Evolutionary conservation across 2,113 vertebrate species (phyloP).

Genomic region (Scalopus aquaticus): DNA sequence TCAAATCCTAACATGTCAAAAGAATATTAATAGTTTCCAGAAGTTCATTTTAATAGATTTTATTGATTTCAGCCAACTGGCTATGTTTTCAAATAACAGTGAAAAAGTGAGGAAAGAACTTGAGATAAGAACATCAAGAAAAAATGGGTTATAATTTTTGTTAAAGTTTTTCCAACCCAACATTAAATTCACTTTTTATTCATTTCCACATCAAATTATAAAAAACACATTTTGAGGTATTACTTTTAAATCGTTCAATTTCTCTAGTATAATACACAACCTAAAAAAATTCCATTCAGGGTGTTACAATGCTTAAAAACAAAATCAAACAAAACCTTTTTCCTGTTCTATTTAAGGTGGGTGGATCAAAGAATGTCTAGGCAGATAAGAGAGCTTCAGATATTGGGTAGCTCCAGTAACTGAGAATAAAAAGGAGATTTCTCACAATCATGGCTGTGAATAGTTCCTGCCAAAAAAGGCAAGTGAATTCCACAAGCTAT

Average conservation of each 20-base stretch:
- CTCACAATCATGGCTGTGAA: neutral
- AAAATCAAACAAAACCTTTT: conserved; percentile 33
- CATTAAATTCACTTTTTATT: conserved; percentile 20
- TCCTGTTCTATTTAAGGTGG: conserved; percentile 62
- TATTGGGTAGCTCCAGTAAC: neutral
- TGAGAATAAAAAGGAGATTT: neutral
- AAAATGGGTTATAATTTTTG: neutral
- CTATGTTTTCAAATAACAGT: neutral
- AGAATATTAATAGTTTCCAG: neutral
- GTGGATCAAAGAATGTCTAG: conserved; percentile 58
- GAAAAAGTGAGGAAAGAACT: neutral
- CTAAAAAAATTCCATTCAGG: conserved; percentile 49
- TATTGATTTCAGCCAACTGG: neutral
- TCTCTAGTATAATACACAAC: conserved; percentile 45
- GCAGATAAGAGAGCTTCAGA: conserved; percentile 54
- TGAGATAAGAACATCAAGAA: neutral
- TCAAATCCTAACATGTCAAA: conserved; percentile 2
- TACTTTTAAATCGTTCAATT: conserved; percentile 67
- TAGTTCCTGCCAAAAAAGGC: neutral
- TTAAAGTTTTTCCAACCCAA: neutral
- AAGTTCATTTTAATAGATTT: neutral
- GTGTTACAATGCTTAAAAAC: conserved; percentile 45
- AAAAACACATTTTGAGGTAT: conserved; percentile 40
- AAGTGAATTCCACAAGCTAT: conserved; percentile 11
- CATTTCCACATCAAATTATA: conserved; percentile 17